Base-by-base conservation (phyloP, 2,888 invertebrate genomes). In the Gisinianus flammeolus region DNA sequence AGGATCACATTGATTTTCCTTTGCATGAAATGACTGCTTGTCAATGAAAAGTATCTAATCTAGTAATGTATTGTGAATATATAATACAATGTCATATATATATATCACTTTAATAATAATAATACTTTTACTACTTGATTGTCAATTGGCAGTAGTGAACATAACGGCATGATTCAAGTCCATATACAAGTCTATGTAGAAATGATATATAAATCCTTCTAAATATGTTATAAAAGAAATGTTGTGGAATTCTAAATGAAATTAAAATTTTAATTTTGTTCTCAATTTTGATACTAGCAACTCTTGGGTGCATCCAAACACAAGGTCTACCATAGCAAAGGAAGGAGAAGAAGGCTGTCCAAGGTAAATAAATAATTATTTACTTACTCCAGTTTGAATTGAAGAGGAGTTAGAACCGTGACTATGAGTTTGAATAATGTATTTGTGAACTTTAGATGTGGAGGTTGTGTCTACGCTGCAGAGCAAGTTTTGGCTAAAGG, bases 401-500 rank as follows among this genome's bases (percentile, higher is more conserved):
- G 16, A 44, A 6, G 2, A 4, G 6, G 2, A 44, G 1, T 4
- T 44, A 44, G 3, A 44, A 4, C 2, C 2, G 12, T 16, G 2
- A 16, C 19, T 19, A 44, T 44, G 44, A 44, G 8, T 44, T 44
- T 6, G 8, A 44, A 16, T 12, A 62, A 66, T 66, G 26, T 66
- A 28, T 30, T 58, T 1, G 1, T 6, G 22, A 2, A 22, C 22
- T n/a, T 58, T 6, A 56, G 28, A 24, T 33, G 58, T 58, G 8
- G 30, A 72, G 94, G 95, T 82, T 94, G 88, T 87, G 95, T 95
- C 76, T 96, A 95, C 88, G 94, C 94, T 81, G 95, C 95, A 80
- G 95, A 96, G 88, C 94, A 95, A 89, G 95, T 95, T 94, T 90
- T 95, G 86, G 95, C 95, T 84, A 91, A 94, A 87, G 94, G 94